Conservation (phyloP, 2,888 invertebrate genomes). For the Trachelus stipa region DNA sequence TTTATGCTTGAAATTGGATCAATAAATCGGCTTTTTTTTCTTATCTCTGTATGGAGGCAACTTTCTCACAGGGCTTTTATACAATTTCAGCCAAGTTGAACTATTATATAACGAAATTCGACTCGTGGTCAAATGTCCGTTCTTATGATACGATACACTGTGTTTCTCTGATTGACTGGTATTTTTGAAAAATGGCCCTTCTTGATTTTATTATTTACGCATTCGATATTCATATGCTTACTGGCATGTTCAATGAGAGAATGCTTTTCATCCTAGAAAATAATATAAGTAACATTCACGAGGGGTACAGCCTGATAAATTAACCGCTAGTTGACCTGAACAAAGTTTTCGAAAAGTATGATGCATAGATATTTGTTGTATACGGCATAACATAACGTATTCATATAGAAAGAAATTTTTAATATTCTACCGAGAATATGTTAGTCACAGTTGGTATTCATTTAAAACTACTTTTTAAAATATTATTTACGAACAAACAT, state of each 20-base stretch:
- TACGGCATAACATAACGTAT: not conserved
- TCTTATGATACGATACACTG: not conserved
- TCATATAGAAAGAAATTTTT: not conserved
- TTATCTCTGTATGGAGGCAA: not conserved
- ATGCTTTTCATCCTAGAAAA: not conserved
- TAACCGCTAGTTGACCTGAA: not conserved
- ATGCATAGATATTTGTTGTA: not conserved
- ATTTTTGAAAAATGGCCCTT: not conserved
- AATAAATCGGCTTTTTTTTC: constrained; percentile 1
- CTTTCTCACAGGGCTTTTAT: not conserved
- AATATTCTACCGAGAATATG: not conserved
- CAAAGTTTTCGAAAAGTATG: not conserved
- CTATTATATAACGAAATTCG: not conserved
- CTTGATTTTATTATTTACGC: not conserved
- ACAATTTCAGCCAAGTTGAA: not conserved
- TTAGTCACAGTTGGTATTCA: not conserved
- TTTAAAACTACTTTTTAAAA: not conserved
- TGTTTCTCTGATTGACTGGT: not conserved
- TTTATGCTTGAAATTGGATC: not conserved
- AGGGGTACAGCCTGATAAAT: not conserved
- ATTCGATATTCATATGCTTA: not conserved
- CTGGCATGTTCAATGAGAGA: no score
- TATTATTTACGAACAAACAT: not conserved
- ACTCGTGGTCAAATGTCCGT: not conserved
- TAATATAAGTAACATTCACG: not conserved